phyloP scores from a whole-genome alignment of 2,113 vertebrate genomes.

The Megaptera novaeangliae region DNA sequence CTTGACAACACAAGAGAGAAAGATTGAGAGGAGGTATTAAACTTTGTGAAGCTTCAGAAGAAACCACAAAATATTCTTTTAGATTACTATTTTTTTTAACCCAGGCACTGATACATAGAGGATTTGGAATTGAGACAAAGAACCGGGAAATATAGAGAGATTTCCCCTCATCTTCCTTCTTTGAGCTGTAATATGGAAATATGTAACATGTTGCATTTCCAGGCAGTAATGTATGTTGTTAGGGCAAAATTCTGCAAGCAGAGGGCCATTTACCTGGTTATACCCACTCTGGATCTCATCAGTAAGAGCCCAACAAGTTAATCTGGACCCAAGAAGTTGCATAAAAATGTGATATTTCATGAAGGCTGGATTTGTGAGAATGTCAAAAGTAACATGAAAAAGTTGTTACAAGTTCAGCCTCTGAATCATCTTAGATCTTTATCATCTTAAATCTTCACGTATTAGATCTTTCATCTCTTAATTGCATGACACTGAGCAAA shows the following conservation, averaged over 20 bases:
- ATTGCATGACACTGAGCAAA: neutral
- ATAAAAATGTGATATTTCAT: neutral
- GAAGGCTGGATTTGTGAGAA: neutral
- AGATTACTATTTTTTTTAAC: neutral
- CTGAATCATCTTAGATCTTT: neutral
- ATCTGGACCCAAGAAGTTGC: neutral
- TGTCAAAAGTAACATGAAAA: neutral
- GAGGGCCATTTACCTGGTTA: neutral
- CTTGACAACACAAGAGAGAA: neutral
- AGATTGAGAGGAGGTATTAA: neutral
- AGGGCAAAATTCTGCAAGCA: neutral
- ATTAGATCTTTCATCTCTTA: neutral
- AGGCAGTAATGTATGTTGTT: neutral
- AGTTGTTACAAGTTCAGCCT: neutral
- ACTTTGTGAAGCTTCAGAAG: neutral
- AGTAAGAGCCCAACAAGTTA: neutral
- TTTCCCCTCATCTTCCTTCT: neutral
- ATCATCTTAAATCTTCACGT: neutral
- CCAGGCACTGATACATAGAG: neutral
- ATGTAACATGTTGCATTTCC: neutral
- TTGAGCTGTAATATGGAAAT: neutral
- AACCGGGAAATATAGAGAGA: neutral
- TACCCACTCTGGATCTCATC: neutral
- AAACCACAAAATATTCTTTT: neutral
- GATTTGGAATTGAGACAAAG: neutral